These are phyloP conservation scores for Meliscaeva auricollis DNA, from an alignment of 2,888 invertebrate species.

Conservation along the genomic window DNA sequence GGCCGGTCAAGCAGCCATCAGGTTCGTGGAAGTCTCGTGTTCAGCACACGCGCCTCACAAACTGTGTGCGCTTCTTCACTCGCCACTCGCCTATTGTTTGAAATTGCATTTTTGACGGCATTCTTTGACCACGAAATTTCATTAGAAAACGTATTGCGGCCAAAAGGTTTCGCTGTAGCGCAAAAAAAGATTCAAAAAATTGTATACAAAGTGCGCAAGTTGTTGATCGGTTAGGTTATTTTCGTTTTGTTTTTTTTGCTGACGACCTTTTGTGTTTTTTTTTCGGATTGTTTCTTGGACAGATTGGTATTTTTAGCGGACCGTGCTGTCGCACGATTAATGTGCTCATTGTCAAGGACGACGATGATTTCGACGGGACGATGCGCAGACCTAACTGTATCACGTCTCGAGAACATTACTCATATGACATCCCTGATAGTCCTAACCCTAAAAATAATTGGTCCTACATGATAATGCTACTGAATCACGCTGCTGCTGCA, in stretches of 20 bases:
- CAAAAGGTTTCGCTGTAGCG: not conserved
- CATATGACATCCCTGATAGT: conserved; percentile 53
- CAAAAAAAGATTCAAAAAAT: conserved; percentile 37
- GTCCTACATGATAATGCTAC: conserved; percentile 69
- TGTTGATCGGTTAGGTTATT: too few species aligned
- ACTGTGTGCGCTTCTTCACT: conserved; percentile 73
- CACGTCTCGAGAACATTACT: conserved; percentile 65
- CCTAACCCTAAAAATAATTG: conserved; percentile 63
- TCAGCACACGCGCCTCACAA: conserved; percentile 83
- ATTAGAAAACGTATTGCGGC: conserved; percentile 68
- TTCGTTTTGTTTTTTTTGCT: conserved; percentile 18
- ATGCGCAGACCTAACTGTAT: conserved; percentile 58
- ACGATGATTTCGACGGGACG: not conserved
- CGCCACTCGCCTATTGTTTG: conserved; percentile 63
- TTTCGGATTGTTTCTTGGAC: conserved; percentile 16
- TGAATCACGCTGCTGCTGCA: conserved; percentile 56
- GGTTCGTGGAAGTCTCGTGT: conserved; percentile 84
- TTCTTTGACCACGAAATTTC: conserved; percentile 75
- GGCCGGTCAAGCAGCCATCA: not conserved
- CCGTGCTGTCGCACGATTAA: conserved; percentile 65
- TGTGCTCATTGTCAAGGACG: conserved; percentile 73
- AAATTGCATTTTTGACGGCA: conserved; percentile 76
- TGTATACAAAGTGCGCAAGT: conserved; percentile 43
- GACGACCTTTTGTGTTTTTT: conserved; percentile 4
- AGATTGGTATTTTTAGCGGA: conserved; percentile 64